Conservation (phyloP, 2,888 invertebrate genomes). For the Altica lythri region DNA sequence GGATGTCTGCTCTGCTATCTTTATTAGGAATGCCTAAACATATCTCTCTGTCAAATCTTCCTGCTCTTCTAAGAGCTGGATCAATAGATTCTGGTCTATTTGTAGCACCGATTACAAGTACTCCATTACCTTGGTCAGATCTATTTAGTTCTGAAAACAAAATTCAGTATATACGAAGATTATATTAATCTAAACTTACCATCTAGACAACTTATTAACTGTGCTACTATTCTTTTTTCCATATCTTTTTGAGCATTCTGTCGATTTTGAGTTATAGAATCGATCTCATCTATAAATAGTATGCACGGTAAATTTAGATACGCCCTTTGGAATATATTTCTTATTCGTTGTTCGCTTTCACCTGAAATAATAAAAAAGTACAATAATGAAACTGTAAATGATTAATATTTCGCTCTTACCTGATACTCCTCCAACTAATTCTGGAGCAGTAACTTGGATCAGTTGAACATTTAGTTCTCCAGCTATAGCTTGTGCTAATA, state of each 20-base stretch:
- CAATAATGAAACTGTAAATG: no score
- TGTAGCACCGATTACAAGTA: conserved; percentile 93
- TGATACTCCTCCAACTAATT: conserved; percentile 91
- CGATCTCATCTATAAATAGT: conserved; percentile 95
- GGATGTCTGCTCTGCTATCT: conserved; percentile 78
- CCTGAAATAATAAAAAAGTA: no score
- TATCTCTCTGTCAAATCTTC: conserved; percentile 93
- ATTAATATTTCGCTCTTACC: conserved; percentile 13
- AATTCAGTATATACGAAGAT: neutral
- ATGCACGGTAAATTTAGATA: conserved; percentile 76
- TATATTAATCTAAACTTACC: conserved; percentile 57
- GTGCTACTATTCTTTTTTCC: conserved; percentile 94
- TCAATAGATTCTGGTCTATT: conserved; percentile 92
- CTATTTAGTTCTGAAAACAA: conserved; percentile 57
- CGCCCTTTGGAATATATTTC: conserved; percentile 89
- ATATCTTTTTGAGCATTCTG: conserved; percentile 92
- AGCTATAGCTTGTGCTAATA: conserved; percentile 80
- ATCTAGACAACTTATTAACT: conserved; percentile 88
- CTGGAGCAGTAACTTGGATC: conserved; percentile 87
- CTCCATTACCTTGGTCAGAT: conserved; percentile 63
- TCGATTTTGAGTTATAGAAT: conserved; percentile 91
- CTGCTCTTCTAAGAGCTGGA: conserved; percentile 87
- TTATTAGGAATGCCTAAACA: conserved; percentile 91
- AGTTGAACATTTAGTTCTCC: conserved; percentile 85
- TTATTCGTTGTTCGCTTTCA: conserved; percentile 91